Percentiles rank a stretch among this genome's conserved stretches.
Evolutionary conservation across 1,140 invertebrate species (phyloP).

Genomic region (Papilio polyxenes): DNA sequence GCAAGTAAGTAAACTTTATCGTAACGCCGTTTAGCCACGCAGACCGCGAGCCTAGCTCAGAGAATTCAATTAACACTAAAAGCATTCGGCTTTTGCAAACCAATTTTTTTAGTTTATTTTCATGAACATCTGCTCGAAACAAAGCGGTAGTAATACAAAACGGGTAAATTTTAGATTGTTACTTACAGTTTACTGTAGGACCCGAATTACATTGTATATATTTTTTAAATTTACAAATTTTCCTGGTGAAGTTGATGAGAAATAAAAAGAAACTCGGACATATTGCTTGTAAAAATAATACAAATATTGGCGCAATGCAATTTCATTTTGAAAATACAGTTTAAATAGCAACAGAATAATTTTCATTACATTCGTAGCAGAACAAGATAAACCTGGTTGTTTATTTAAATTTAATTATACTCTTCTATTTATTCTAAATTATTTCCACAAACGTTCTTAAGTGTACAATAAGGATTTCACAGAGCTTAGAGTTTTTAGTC

Average conservation of each 20-base stretch:
- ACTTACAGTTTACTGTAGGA: neutral
- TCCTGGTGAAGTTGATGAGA: too few species aligned
- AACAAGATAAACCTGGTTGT: neutral
- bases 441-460: constrained; percentile 8
- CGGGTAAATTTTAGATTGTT: neutral
- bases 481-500: constrained; percentile 20
- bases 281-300: too few species aligned
- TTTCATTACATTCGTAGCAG: neutral
- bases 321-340: too few species aligned
- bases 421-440: neutral
- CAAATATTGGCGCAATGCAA: too few species aligned
- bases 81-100: constrained; percentile 10
- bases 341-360: too few species aligned
- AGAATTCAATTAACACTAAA: constrained; percentile 22
- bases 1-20: neutral
- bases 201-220: too few species aligned
- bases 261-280: too few species aligned
- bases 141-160: neutral
- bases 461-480: constrained; percentile 24
- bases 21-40: neutral
- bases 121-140: neutral
- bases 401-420: constrained; percentile 16
- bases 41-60: neutral
- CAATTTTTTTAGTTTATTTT: constrained; percentile 2
- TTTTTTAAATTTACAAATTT: too few species aligned